Evolutionary conservation across 2,113 vertebrate species (phyloP).

Genomic region (Mola mola): DNA sequence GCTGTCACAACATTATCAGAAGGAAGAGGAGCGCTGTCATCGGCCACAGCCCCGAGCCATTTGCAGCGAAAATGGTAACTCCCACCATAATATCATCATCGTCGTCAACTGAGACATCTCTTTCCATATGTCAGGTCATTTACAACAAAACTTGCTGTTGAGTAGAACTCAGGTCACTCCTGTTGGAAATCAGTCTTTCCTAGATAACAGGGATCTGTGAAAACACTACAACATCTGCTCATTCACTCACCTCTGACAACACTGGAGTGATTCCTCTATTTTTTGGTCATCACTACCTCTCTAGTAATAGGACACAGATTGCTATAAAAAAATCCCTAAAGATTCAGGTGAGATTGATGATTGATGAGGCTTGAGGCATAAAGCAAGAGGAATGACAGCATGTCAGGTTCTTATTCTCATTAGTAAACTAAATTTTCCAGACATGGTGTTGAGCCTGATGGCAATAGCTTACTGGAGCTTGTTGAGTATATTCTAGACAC

Average conservation of each 20-base stretch:
- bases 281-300: background rate
- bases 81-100: background rate
- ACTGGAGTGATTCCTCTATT: too few relatives aligned
- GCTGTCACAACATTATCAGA: constrained; percentile 5
- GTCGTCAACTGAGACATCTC: constrained; percentile 14
- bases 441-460: background rate
- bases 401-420: too few relatives aligned
- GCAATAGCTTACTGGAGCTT: background rate
- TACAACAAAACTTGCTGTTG: background rate
- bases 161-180: background rate
- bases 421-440: background rate
- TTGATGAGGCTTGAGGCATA: constrained; percentile 5
- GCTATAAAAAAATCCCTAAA: background rate
- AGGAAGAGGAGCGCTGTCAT: background rate
- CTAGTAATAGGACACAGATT: background rate
- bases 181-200: background rate
- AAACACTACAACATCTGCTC: too few relatives aligned
- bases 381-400: too few relatives aligned
- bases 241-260: too few relatives aligned
- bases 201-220: background rate
- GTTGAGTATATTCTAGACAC: too few relatives aligned
- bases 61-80: background rate
- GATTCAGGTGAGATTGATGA: background rate
- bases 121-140: background rate
- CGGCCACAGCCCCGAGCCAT: background rate